A percentile compares a stretch with the other conserved stretches of the same genome.
phyloP scores from a whole-genome alignment of 2,888 invertebrate species.

The Eurytoma californica region DNA sequence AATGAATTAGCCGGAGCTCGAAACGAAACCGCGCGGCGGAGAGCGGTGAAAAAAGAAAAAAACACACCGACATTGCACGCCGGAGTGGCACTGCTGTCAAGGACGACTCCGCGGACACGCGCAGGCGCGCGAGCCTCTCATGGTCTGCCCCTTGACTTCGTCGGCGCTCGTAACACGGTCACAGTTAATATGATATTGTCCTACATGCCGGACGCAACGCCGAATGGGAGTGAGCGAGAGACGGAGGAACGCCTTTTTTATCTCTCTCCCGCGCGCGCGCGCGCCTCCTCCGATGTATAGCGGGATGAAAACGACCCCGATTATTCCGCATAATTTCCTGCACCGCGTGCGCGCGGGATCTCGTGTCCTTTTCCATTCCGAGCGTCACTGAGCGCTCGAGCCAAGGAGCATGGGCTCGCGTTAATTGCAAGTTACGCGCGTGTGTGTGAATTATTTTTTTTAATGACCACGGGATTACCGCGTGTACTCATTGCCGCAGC shows the following conservation, averaged over 20 bases:
- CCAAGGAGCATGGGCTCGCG: too few relatives aligned
- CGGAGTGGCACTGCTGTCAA: conserved; percentile 58
- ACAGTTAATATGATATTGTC: conserved; percentile 54
- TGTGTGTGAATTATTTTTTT: too few relatives aligned
- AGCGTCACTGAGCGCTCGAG: too few relatives aligned
- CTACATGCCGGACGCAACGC: conserved; percentile 49
- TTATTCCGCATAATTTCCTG: conserved; percentile 45
- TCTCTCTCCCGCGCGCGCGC: not conserved
- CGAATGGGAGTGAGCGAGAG: not conserved
- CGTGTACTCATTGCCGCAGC: too few relatives aligned
- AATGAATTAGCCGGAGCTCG: conserved; percentile 58
- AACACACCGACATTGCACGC: conserved; percentile 59
- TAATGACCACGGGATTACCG: too few relatives aligned
- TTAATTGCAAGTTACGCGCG: too few relatives aligned
- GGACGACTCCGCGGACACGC: conserved; percentile 50
- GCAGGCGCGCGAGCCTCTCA: conserved; percentile 39
- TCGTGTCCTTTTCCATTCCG: too few relatives aligned
- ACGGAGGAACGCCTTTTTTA: conserved; percentile 32
- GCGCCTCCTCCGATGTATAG: not conserved
- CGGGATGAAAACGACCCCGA: conserved; percentile 45
- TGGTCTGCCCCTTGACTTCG: conserved; percentile 54
- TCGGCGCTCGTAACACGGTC: conserved; percentile 53
- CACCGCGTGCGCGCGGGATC: too few relatives aligned
- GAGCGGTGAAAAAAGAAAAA: conserved; percentile 52
- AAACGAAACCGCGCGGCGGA: conserved; percentile 47